A percentile compares a stretch with the other conserved stretches of the same genome.
phyloP scores from a whole-genome alignment of 2,797 vertebrate genomes.

The Gallinago solitaria region DNA sequence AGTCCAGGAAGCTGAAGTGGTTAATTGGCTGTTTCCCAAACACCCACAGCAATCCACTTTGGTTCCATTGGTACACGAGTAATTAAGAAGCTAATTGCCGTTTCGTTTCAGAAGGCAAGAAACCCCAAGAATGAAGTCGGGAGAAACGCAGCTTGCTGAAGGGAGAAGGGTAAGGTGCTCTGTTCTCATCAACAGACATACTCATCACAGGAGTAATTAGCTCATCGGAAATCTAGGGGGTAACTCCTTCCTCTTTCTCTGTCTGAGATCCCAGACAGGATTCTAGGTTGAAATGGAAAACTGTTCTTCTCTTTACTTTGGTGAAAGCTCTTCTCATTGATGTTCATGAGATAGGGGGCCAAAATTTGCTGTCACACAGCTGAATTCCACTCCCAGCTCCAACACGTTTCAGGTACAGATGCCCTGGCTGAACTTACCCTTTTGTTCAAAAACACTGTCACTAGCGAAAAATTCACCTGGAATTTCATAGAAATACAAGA shows the following conservation, averaged over 20 bases:
- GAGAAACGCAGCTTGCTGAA: neutral
- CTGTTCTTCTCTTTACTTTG: neutral
- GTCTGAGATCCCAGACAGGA: neutral
- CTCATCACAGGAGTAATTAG: neutral
- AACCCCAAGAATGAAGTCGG: neutral
- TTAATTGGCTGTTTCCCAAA: constrained; percentile 2
- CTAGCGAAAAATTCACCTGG: neutral
- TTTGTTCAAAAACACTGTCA: neutral
- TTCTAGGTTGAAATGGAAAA: neutral
- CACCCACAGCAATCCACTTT: neutral
- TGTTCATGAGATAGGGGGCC: neutral
- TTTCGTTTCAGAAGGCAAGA: neutral
- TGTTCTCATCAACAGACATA: neutral
- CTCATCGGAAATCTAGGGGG: neutral
- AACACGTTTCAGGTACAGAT: neutral
- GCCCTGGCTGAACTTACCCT: neutral
- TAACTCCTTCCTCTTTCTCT: neutral
- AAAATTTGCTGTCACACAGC: neutral
- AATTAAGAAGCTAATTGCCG: neutral
- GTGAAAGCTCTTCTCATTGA: neutral
- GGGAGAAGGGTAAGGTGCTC: neutral
- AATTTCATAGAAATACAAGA: neutral
- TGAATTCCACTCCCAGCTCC: neutral
- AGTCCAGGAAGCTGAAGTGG: neutral
- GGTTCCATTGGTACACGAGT: neutral